These are phyloP conservation scores for Maniola jurtina DNA, from an alignment of 1,140 invertebrate genomes.

Conservation along the genomic window DNA sequence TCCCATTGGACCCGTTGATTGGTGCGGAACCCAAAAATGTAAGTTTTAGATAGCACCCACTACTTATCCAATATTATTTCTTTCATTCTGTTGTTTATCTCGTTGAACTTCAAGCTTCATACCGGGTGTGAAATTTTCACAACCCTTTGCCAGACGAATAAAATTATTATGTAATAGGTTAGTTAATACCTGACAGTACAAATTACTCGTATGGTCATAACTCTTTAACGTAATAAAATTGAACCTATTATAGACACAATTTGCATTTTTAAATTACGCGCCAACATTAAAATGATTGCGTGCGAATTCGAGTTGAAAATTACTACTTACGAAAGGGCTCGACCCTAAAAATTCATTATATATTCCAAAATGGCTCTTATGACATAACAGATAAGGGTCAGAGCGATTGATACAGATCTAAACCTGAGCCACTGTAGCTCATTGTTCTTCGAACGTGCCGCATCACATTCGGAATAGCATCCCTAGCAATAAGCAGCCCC, in stretches of 20 bases:
- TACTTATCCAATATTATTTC: no score
- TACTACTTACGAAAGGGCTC: constrained; percentile 28
- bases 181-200: no score
- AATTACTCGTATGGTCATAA: no score
- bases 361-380: constrained; percentile 17
- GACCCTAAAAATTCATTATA: constrained; percentile 6
- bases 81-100: no score
- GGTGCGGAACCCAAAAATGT: no score
- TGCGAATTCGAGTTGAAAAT: constrained; percentile 22
- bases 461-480: constrained; percentile 22
- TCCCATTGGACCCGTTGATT: no score
- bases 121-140: no score
- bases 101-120: no score
- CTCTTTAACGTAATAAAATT: neutral
- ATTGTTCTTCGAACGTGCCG: constrained; percentile 23
- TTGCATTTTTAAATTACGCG: constrained; percentile 25
- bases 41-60: no score
- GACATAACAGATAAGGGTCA: constrained; percentile 4
- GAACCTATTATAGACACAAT: neutral
- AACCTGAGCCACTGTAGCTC: neutral
- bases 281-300: constrained; percentile 14
- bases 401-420: constrained; percentile 4
- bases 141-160: no score
- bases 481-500: constrained; percentile 7
- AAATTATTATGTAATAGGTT: no score